Conservation (phyloP, 2,113 vertebrate species). For the Bombycilla garrulus region DNA sequence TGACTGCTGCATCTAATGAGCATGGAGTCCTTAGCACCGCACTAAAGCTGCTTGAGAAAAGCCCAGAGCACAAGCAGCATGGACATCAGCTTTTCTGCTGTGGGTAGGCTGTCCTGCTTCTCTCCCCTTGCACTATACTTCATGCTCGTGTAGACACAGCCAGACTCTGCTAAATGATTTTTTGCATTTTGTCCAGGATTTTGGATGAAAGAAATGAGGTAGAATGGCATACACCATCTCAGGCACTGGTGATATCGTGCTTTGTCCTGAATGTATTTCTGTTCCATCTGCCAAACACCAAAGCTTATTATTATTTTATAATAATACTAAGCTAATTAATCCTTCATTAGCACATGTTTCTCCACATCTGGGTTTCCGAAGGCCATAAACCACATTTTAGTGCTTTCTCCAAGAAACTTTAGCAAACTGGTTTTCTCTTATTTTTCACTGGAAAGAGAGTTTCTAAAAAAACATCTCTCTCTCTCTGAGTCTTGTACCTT, state of each 20-base stretch:
- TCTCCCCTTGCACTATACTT: neutral
- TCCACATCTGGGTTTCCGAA: neutral
- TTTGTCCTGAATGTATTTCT: neutral
- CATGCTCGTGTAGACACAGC: accelerated
- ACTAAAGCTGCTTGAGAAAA: neutral
- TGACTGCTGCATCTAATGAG: neutral
- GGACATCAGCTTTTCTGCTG: neutral
- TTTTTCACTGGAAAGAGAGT: neutral
- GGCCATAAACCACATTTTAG: neutral
- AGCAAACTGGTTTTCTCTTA: neutral
- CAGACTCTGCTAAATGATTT: neutral
- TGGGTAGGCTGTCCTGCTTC: neutral
- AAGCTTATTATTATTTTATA: neutral
- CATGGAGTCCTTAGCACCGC: neutral
- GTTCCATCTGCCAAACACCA: neutral
- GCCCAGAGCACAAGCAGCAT: neutral
- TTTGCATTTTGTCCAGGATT: neutral
- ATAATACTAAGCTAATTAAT: neutral
- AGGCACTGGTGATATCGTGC: neutral
- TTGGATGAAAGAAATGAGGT: neutral
- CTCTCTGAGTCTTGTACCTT: neutral
- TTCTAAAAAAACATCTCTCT: neutral
- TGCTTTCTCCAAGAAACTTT: neutral
- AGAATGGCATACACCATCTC: neutral
- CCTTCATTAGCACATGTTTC: neutral